Percentiles rank a stretch among this genome's conserved stretches.
Conservation (phyloP, 1,140 invertebrate species). For the Diabrotica undecimpunctata region DNA sequence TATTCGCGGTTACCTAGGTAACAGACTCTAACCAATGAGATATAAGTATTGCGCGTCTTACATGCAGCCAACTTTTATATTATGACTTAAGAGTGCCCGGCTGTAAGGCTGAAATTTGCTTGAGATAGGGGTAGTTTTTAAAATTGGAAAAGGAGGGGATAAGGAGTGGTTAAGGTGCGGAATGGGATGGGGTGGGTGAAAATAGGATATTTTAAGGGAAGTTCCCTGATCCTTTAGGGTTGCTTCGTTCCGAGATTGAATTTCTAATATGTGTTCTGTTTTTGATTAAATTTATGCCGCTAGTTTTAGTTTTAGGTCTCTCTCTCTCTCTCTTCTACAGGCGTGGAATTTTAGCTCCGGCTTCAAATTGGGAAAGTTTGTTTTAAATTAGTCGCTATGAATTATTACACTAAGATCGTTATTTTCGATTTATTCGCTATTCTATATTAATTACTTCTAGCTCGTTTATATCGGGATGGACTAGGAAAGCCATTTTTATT, state of each 20-base stretch:
- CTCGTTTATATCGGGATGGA: conserved; percentile 4
- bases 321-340: conserved; percentile 15
- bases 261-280: conserved; percentile 48
- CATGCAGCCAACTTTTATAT: conserved; percentile 32
- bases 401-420: conserved; percentile 30
- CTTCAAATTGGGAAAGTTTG: conserved; percentile 38
- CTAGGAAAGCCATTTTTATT: neutral
- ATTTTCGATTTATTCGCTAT: conserved; percentile 16
- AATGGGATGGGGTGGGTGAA: conserved; percentile 25
- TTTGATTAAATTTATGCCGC: conserved; percentile 48
- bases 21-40: conserved; percentile 38
- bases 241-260: conserved; percentile 46
- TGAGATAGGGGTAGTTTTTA: conserved; percentile 38
- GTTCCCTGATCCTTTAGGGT: conserved; percentile 40
- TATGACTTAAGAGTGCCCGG: conserved; percentile 33
- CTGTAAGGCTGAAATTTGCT: conserved; percentile 34
- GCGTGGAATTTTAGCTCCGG: conserved; percentile 34
- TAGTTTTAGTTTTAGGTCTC: conserved; percentile 39
- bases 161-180: conserved; percentile 33
- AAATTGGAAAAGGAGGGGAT: conserved; percentile 27
- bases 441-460: conserved; percentile 9
- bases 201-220: conserved; percentile 38
- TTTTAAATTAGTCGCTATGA: conserved; percentile 34
- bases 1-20: conserved; percentile 36
- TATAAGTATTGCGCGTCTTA: conserved; percentile 39